Evolutionary conservation across 2,888 invertebrate species (phyloP), one percentile per base, ranked within the genome.

Genomic region (Cephus rjabovi): DNA sequence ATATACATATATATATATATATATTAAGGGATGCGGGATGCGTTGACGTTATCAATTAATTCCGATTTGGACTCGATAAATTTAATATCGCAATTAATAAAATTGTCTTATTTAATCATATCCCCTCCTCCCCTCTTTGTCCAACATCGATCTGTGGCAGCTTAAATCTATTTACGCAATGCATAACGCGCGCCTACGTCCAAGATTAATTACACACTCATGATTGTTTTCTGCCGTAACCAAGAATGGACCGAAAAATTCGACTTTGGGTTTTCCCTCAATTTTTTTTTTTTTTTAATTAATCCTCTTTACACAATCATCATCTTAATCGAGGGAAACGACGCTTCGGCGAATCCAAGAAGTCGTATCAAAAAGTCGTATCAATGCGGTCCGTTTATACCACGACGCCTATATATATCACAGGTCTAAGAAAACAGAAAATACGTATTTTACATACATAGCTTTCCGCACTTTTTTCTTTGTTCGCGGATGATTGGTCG

Each of bases 351-450:
- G 23, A 23, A 23, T 9, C 40, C 37, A 37, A 15, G 37, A 37
- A 37, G 37, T 37, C 37, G 15, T 35, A 35, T 37, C 40, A 12
- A 40, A 40, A 40, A 40, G 40, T 40, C 40, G 40, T 56, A 56
- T 56, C 56, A 6, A 56, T 56, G 1, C 56, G 56, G 56, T 56
- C 56, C 56, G 56, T 56, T 56, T 56, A 56, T 56, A 56, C 56
- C 78, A 75, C 79, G 81, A 79, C 73, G 76, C 76, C 76, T 76
- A 74, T 78, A 76, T 84, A 85, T 89, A 89, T 90, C 89, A 89
- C 89, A 90, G 89, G 88, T 90, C 86, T 87, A 87, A 87, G 86
- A 84, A 87, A 89, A 85, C 84, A 83, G 35, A 74, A 37, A 74
- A 37, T 35, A 74, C 37, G 71, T 71, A 71, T 34, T 74, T 74